phyloP scores from a whole-genome alignment of 64 coral and sea anemone genomes.

The Stylophora pistillata region DNA sequence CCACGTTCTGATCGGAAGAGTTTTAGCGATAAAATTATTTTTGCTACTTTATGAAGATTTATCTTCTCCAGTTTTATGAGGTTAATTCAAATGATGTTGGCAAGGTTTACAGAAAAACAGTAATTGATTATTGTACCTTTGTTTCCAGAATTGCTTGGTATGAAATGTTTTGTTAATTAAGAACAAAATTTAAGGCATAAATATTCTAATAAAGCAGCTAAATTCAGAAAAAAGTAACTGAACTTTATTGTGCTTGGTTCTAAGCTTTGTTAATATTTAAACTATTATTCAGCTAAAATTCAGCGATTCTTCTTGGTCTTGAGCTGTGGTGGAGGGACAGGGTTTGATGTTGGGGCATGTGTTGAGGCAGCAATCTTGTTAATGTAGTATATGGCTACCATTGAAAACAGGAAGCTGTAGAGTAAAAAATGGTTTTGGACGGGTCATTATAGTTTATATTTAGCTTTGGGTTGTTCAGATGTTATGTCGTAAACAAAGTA shows the following conservation, averaged over 20 bases:
- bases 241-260: slow-evolving; percentile 3
- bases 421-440: neutral
- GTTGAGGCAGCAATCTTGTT: slow-evolving; percentile 65
- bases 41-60: too few species aligned
- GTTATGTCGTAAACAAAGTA: too few species aligned
- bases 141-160: too few species aligned
- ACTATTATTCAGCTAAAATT: neutral
- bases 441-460: too few species aligned
- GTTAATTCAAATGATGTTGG: too few species aligned
- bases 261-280: neutral
- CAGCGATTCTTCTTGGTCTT: slow-evolving; percentile 37
- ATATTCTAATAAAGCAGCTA: neutral
- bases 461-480: neutral
- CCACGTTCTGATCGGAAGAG: too few species aligned
- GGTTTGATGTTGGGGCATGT: slow-evolving; percentile 64
- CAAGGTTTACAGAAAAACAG: too few species aligned
- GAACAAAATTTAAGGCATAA: too few species aligned
- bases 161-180: too few species aligned
- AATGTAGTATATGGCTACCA: slow-evolving; percentile 92
- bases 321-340: neutral
- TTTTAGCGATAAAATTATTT: too few species aligned
- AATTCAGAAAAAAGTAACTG: neutral
- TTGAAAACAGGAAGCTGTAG: slow-evolving; percentile 86
- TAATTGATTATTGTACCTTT: too few species aligned
- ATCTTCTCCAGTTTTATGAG: too few species aligned